Base-by-base conservation (phyloP, 1,140 invertebrate genomes). In the Drosophila parabipectinata region DNA sequence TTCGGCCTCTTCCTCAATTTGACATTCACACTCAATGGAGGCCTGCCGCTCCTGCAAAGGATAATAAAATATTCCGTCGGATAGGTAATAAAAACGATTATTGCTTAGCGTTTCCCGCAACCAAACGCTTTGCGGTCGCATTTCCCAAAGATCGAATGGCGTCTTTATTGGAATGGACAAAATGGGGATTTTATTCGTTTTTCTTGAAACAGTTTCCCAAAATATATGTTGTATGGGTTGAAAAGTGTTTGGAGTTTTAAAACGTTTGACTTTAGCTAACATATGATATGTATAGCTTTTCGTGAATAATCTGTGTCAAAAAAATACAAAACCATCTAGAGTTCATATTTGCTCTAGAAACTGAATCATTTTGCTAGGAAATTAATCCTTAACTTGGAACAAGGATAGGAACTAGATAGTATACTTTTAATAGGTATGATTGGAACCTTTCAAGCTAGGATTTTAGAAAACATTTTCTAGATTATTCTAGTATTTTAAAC, bases 31-130 rank as follows among this genome's bases (percentile, higher is more conserved):
- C 72, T 68, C 66, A 71, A 60, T 58, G 68, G 51, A 44, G 56
- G 52, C 50, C 41, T 78, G 41, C 14, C 1, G 15, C 44, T 18
- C 7, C 41, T 15, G 14, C 59, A 61, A 61, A 39, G 28, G 72
- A 69, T 72, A 81, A 79, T 88, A 83, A 89, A 89, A 83, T 89
- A 89, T 77, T 64, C 64, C 83, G 14, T 77, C 62, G 37, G 68
- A 77, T 88, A 66, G 79, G 64, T 64, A 68, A 88, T 88, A 88
- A 88, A 88, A 89, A 63, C 54, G 79, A 79, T 79, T 89, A 88
- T 87, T 72, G 83, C 82, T 84, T 52, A 55, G 56, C 58, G 62
- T 56, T 66, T 15, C 21, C 62, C 72, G 51, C 72, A 76, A 51
- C 51, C 72, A 55, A 76, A 76, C 51, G 55, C 73, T 44, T 34